Base-by-base conservation (phyloP, 2,797 vertebrate genomes). In the Alosa sapidissima region DNA sequence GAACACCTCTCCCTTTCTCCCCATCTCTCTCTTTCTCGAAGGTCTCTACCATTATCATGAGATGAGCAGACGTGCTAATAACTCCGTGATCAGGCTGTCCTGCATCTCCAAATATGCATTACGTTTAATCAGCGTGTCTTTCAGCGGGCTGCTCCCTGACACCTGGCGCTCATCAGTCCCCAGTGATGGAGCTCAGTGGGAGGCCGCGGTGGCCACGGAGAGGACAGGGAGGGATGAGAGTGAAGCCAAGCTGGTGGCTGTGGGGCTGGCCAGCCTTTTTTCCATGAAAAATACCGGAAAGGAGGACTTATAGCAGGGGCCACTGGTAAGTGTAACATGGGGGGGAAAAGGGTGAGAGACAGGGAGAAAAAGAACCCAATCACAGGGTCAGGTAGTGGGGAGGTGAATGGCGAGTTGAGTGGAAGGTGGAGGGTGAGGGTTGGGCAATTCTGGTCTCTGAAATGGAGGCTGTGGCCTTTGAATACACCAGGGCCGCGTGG, bases 91-190 rank as follows among this genome's bases (percentile, higher is more conserved):
- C 45, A 47, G 41, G 19, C 16, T 21, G 41, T 21, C 72, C 19
- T 78, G 72, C 72, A 78, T 78, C 72, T 78, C 72, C 72, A 75
- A 84, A 72, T 24, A 75, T 21, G 24, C 49, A 36, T 52, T 84
- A 75, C 47, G 9, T 84, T 84, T 75, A 75, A 84, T 84, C 83
- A 36, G 62, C 33, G 65, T 16, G 11, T n/a, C 47, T 84, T 84
- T 75, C 72, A 78, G 72, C 19, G 36, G 58, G 19, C 72, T 33
- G 65, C 41, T 7, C 36, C 72, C 72, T 78, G 72, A 45, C 72
- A 21, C 72, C 16, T 5, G 4, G 5, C 6, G 72, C 72, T 78
- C 36, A 78, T 78, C 72, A 78, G 72, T 13, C 72, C 36, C 33
- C 28, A 1, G 72, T 78, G 72, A 78, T 47, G 45, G 72, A 78